Base-by-base conservation (phyloP, 1,140 invertebrate species). In the Medauroidea extradentata region DNA sequence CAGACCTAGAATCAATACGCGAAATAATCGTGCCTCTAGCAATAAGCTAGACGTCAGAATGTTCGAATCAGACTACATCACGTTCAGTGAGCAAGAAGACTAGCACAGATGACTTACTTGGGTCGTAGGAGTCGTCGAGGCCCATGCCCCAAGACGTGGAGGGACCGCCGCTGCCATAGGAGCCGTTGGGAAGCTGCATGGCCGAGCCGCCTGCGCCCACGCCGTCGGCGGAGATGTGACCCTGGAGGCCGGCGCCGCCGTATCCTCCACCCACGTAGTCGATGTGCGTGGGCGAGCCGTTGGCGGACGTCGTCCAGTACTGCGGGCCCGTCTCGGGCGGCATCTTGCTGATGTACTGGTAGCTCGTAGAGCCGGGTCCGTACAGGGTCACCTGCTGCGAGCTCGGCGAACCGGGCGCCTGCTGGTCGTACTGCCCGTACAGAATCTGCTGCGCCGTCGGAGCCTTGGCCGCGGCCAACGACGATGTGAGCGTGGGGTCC, bases 391-490 rank as follows among this genome's bases (percentile, higher is more conserved):
- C 14, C 38, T 51, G 49, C 29, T 54, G 53, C 0, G 34, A 43
- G 41, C 1, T 25, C 11, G 53, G 53, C 9, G 53, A 54, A 9
- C 53, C 53, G 16, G 49, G 25, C 18, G 49, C 4, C n/a, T 54
- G 53, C 16, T 54, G 53, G 41, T 54, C 53, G 24, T 54, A 54
- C 24, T 38, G 4, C 23, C 34, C 38, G 53, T 54, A 54, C 16
- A 54, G 53, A 9, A 46, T 19, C 13, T 54, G 53, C 8, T 34
- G 2, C n/a, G 34, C 23, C 9, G 34, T 24, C 19, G 34, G 11
- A 3, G 38, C 23, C 13, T 34, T 25, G 29, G 38, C 23, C 3
- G 38, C 41, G 7, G 34, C 2, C 38, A 51, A 19, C 24, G 49
- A 27, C 18, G 53, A 54, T 0, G 53, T 42, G 2, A 54, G 29